Conservation (phyloP, 1,140 invertebrate genomes). For the Drosophila jambulina region DNA sequence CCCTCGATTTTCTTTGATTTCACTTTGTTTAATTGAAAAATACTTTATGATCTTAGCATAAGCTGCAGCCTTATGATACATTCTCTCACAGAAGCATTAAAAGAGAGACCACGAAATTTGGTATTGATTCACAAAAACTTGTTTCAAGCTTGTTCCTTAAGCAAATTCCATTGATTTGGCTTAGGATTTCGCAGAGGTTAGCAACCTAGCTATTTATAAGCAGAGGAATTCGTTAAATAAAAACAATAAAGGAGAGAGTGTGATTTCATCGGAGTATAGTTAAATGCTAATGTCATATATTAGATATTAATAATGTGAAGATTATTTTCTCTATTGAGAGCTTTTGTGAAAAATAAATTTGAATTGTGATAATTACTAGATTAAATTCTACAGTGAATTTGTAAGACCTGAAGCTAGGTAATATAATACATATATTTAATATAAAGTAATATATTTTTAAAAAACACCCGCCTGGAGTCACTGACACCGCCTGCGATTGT, state of each 20-base stretch:
- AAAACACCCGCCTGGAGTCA: conserved; percentile 2
- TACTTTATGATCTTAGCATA: conserved; percentile 29
- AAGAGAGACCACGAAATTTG: background rate
- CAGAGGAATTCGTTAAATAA: background rate
- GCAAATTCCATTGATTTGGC: conserved; percentile 7
- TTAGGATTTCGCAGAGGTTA: background rate
- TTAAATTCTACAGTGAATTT: no score
- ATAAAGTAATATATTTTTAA: background rate
- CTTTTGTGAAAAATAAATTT: background rate
- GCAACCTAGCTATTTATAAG: background rate
- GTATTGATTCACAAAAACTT: conserved; percentile 8
- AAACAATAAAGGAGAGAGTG: background rate
- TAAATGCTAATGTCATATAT: background rate
- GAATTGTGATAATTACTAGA: no score
- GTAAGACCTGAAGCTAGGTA: background rate
- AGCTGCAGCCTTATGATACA: conserved; percentile 1
- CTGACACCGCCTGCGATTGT: conserved; percentile 7
- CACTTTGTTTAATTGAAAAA: conserved; percentile 29
- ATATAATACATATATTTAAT: background rate
- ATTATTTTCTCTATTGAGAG: background rate
- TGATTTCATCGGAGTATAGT: conserved; percentile 2
- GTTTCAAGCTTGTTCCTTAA: conserved; percentile 16
- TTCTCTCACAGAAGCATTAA: background rate
- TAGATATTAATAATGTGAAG: background rate
- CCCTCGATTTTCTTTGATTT: background rate